Conservation (phyloP, 1,140 invertebrate genomes). For the Eueides isabella region DNA sequence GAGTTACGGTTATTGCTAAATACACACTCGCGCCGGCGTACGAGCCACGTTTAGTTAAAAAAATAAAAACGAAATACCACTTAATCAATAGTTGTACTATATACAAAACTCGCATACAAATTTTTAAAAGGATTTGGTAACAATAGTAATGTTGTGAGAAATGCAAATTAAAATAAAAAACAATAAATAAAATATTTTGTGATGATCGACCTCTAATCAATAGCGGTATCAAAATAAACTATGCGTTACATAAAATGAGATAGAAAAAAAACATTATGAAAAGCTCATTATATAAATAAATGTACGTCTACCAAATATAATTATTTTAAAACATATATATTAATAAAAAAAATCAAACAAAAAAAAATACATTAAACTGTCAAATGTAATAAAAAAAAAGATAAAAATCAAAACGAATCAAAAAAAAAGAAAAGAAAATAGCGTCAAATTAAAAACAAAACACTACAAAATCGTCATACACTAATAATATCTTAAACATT, state of each 20-base stretch:
- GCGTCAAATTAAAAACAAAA: constrained; percentile 38
- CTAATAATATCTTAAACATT: constrained; percentile 46
- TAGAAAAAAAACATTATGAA: constrained; percentile 31
- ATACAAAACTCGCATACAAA: constrained; percentile 58
- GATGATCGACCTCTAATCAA: constrained; percentile 45
- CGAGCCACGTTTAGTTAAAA: constrained; percentile 44
- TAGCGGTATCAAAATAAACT: constrained; percentile 27
- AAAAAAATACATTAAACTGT: constrained; percentile 55
- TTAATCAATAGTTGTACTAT: constrained; percentile 63
- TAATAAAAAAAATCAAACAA: constrained; percentile 27
- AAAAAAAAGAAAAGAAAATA: constrained; percentile 68
- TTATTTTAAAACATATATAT: constrained; percentile 22
- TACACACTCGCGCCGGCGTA: constrained; percentile 34
- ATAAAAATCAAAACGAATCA: constrained; percentile 68
- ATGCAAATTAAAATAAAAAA: constrained; percentile 39
- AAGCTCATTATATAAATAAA: constrained; percentile 31
- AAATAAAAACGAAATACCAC: constrained; percentile 13
- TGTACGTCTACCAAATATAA: constrained; percentile 24
- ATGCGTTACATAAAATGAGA: constrained; percentile 31
- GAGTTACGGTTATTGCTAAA: constrained; percentile 56
- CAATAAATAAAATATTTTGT: constrained; percentile 52
- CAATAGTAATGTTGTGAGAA: constrained; percentile 39
- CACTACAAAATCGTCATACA: constrained; percentile 59
- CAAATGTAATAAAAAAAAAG: constrained; percentile 56
- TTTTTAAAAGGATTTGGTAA: constrained; percentile 48